Percentiles rank a stretch among this genome's conserved stretches.
phyloP scores from a whole-genome alignment of 2,797 vertebrate species.

The Chelon labrosus region DNA sequence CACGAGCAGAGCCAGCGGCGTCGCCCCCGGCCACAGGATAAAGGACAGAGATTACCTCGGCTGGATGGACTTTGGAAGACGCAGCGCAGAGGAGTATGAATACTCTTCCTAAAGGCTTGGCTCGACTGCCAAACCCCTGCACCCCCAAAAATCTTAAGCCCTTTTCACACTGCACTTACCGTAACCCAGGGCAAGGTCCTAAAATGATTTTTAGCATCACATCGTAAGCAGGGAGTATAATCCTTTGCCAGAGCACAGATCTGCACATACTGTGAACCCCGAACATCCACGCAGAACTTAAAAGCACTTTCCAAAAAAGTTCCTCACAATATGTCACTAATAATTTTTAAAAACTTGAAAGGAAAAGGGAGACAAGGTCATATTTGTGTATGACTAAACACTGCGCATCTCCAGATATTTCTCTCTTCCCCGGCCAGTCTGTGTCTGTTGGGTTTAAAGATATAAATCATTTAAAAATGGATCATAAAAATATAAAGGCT shows the following conservation, averaged over 20 bases:
- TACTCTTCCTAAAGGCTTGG: conserved; percentile 87
- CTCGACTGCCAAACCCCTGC: conserved; percentile 1
- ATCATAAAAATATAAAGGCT: not conserved
- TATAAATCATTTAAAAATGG: not conserved
- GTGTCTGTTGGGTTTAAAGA: not conserved
- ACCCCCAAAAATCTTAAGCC: conserved; percentile 33
- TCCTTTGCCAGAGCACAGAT: not conserved
- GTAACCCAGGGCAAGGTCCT: conserved; percentile 41
- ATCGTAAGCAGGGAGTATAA: not conserved
- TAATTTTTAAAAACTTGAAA: no score
- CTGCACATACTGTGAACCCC: conserved; percentile 4
- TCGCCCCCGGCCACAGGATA: conserved; percentile 91
- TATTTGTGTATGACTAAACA: no score
- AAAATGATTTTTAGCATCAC: conserved; percentile 10
- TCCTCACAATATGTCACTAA: not conserved
- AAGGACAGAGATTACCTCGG: conserved; percentile 96
- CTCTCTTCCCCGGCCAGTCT: not conserved
- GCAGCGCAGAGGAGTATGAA: conserved; percentile 94
- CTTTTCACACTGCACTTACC: conserved; percentile 64
- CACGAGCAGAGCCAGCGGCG: conserved; percentile 86
- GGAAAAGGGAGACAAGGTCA: no score
- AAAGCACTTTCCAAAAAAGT: not conserved
- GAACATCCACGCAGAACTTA: conserved; percentile 1
- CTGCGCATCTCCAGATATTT: no score
- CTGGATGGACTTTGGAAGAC: conserved; percentile 99